Evolutionary conservation across 2,888 invertebrate species (phyloP), one percentile per base, ranked within the genome.

Genomic region (Altica lythri): DNA sequence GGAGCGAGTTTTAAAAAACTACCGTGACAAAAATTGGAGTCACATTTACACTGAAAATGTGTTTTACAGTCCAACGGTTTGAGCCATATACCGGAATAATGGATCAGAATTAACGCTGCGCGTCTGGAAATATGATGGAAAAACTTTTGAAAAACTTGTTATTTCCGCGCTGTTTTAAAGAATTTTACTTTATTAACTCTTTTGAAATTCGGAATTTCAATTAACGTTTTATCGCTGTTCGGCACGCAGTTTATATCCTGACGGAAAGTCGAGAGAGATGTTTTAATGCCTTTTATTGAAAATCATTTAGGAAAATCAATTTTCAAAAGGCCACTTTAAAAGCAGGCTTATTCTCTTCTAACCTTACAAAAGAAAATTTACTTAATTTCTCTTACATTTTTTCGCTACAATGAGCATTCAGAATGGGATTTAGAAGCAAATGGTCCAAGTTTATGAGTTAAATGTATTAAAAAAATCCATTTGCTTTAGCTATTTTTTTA

Each of bases 161-260:
- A 68, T 65, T 66, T 67, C 63, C 59, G 64, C 60, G 67, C 59
- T 63, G 65, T 68, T 66, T 67, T 60, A 25, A 57, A 63, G 61
- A 61, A 63, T 65, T 59, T 51, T 57, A 56, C 55, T 59, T 61
- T 59, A 61, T 61, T 53, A 73, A 72, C 70, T 71, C 71, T 68
- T 73, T 72, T 68, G 69, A 71, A 72, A 72, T 66, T 69, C 71
- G 67, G 70, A 74, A 72, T 75, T 75, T 73, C 73, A 74, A 74
- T 75, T 75, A 74, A 70, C 69, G 60, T 68, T 70, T 72, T 74
- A 75, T 75, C 72, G 72, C 68, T 64, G 65, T 66, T 63, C 66
- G 67, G 67, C 72, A 73, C 72, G 72, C 71, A 71, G 71, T 49
- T 32, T 49, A 40, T 70, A 69, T 68, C 52, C 54, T 56, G 53